Base-by-base conservation (phyloP, 2,888 invertebrate genomes). In the Troides helena region DNA sequence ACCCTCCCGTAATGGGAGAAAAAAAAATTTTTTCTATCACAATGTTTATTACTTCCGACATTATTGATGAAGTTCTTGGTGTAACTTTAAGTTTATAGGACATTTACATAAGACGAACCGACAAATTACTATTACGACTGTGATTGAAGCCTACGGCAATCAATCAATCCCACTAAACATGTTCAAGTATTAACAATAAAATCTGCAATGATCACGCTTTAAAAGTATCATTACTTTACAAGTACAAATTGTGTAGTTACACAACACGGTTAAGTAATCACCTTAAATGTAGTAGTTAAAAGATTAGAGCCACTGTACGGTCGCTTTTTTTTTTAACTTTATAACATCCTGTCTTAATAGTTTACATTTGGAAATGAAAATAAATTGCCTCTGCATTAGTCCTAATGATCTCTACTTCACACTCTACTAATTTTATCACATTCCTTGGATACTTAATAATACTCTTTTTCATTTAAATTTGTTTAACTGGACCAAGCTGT, bases 111-210 rank as follows among this genome's bases (percentile, higher is more conserved):
- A 65, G 23, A 21, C 46, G 61, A 60, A 53, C 65, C 59, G 43
- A 59, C 65, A 65, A 65, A 65, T 59, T 57, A 65, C 57, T 39
- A 14, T 53, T 57, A 64, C 36, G 56, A 53, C 7, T 30, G 25
- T 58, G 58, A 63, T 36, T 56, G 18, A 50, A 46, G 50, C 68
- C 57, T 36, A 21, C 43, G 62, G 68, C 63, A 59, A 59, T 36
- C 39, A 39, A 64, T 68, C 63, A 68, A 46, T 46, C 23, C 30
- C 62, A 30, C 23, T 58, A n/a, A 68, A 64, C 63, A 58, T 64
- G 68, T 56, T 43, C 59, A n/a, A 50, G n/a, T 50, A 63, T 64
- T 50, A 63, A 63, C 68, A 63, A 68, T 69, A 61, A 69, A 69
- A 61, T 68, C 62, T 62, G 67, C 67, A 62, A 62, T 67, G 67